phyloP scores from a whole-genome alignment of 1,140 invertebrate species.

The Asobara japonica region DNA sequence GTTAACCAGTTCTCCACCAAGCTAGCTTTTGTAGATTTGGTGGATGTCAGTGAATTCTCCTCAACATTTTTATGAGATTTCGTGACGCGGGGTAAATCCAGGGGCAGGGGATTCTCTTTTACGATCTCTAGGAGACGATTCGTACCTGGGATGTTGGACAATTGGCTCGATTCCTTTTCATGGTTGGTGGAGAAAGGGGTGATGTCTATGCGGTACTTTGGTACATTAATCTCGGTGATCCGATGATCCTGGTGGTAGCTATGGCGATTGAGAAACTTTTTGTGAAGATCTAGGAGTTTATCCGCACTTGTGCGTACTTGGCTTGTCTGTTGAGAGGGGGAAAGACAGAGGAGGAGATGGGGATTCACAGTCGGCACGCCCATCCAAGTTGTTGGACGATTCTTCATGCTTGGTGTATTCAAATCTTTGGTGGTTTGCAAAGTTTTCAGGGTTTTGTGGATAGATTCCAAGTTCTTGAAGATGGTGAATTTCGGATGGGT shows the following conservation, averaged over 20 bases:
- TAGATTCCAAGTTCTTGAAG: constrained; percentile 61
- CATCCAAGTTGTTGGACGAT: constrained; percentile 66
- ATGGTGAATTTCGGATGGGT: constrained; percentile 70
- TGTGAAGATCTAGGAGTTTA: constrained; percentile 74
- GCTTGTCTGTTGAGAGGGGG: constrained; percentile 74
- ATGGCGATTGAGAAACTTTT: constrained; percentile 73
- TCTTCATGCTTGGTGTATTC: constrained; percentile 50
- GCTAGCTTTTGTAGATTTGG: too few relatives aligned
- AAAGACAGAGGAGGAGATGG: constrained; percentile 73
- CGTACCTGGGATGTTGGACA: constrained; percentile 23
- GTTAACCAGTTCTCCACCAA: constrained; percentile 68
- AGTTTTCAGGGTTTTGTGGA: constrained; percentile 44
- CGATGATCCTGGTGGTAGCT: constrained; percentile 68
- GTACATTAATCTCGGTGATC: constrained; percentile 43
- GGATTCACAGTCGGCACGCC: constrained; percentile 71
- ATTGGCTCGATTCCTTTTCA: constrained; percentile 32
- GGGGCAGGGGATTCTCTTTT: constrained; percentile 57
- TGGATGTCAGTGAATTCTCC: constrained; percentile 61
- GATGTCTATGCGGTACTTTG: constrained; percentile 51
- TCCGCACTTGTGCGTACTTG: constrained; percentile 65
- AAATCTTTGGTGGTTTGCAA: neutral
- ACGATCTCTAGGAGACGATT: constrained; percentile 69
- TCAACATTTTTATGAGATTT: constrained; percentile 22
- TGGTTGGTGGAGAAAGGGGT: neutral
- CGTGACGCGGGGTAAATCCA: constrained; percentile 14